Evolutionary conservation across 2,113 vertebrate species (phyloP).

Genomic region (Odocoileus hemionus): DNA sequence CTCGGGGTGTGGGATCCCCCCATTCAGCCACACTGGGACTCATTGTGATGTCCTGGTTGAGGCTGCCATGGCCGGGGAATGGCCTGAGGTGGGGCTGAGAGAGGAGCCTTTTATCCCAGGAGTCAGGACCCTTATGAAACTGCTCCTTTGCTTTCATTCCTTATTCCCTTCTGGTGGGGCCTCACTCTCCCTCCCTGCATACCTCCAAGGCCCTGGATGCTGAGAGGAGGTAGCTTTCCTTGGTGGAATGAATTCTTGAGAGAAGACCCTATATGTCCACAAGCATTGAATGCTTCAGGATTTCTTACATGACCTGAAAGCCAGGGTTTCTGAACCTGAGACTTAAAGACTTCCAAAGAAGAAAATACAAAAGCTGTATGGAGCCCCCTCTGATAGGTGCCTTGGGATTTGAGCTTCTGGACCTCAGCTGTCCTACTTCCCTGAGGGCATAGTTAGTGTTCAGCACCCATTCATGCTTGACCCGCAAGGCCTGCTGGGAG

Average conservation of each 20-base stretch:
- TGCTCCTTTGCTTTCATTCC: neutral
- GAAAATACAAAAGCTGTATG: neutral
- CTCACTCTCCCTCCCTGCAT: neutral
- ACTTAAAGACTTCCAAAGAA: neutral
- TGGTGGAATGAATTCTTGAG: neutral
- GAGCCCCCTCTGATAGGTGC: neutral
- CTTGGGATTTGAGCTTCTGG: neutral
- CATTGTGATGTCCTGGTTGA: constrained; percentile 24
- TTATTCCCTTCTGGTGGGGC: neutral
- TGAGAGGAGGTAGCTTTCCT: neutral
- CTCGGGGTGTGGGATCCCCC: neutral
- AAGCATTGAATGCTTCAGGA: neutral
- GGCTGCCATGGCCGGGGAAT: neutral
- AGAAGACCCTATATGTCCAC: neutral
- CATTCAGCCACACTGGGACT: constrained; percentile 1
- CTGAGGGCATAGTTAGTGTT: neutral
- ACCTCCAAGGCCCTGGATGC: neutral
- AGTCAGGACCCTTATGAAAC: neutral
- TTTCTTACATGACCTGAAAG: neutral
- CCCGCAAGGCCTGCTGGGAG: neutral
- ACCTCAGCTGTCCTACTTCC: neutral
- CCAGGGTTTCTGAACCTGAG: neutral
- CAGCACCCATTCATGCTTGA: neutral
- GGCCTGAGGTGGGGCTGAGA: neutral
- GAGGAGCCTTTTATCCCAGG: neutral